Percentiles rank a stretch among this genome's conserved stretches.
Conservation (phyloP, 2,888 invertebrate species). For the Metopia argyrocephala region DNA sequence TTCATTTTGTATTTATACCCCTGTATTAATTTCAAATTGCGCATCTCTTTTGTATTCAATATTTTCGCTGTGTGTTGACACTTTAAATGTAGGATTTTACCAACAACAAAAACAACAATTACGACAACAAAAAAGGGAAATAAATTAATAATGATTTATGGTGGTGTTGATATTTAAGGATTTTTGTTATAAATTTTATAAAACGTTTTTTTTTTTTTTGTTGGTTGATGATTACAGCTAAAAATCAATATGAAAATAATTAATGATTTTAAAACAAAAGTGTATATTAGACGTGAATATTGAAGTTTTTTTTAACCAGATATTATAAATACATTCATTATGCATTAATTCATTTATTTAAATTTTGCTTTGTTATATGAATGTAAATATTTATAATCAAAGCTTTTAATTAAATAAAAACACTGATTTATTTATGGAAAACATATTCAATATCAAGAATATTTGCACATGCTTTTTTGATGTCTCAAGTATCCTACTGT, state of each 20-base stretch:
- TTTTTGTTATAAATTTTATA: conserved; percentile 2
- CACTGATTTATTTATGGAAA: too few species aligned
- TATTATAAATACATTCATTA: too few species aligned
- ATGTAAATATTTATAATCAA: too few species aligned
- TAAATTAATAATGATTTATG: conserved; percentile 64
- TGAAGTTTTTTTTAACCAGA: too few species aligned
- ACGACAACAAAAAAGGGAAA: conserved; percentile 41
- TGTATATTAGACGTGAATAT: too few species aligned
- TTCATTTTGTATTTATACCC: conserved; percentile 8
- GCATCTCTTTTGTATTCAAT: conserved; percentile 58
- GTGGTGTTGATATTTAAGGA: conserved; percentile 61
- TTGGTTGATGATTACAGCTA: not conserved
- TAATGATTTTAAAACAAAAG: not conserved
- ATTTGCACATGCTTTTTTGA: too few species aligned
- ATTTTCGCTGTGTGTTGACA: conserved; percentile 60
- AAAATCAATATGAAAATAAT: not conserved
- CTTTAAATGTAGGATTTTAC: conserved; percentile 56
- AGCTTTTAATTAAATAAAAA: too few species aligned
- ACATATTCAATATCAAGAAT: too few species aligned
- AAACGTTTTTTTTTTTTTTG: not conserved
- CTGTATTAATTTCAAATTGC: conserved; percentile 60
- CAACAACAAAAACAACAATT: not conserved
- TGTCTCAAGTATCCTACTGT: too few species aligned
- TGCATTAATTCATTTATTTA: too few species aligned
- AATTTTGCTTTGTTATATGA: too few species aligned